Base-by-base conservation (phyloP, 2,113 vertebrate genomes). In the Psettodes erumei region DNA sequence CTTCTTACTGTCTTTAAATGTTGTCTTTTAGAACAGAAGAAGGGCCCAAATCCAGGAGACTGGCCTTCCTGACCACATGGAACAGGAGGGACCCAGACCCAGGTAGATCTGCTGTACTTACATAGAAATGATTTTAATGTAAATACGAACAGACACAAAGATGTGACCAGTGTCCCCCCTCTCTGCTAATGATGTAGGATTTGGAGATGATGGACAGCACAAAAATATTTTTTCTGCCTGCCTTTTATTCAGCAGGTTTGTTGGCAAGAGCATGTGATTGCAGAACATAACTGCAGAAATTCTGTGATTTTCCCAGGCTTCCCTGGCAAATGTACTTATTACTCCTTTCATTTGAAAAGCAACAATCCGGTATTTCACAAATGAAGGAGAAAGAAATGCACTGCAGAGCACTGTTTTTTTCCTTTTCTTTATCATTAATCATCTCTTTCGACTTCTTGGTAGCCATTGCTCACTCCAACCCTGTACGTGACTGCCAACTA, bases 11-110 rank as follows among this genome's bases (percentile, higher is more conserved):
- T 40, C 18, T 53, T 70, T 77, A 2, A 18, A 37, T 21, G 45
- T 13, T 76, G 21, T 63, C 23, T 91, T 86, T 1, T 82, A 99
- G 97, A 92, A 95, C 76, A 0, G 95, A 96, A 0, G 96, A 97
- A 1, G 92, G 84, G 1, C 90, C 92, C 30, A 98, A 94, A 93
- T 95, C 95, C 1, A 94, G 95, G 83, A 92, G 89, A 47, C 93
- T 97, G 75, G 92, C 95, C 32, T 96, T 99, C 80, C 95, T 98
- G 71, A 94, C 95, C 28, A 97, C 94, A 1, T 96, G 95, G 93
- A 95, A 75, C 85, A 95, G 95, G 78, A 88, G 95, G n/a, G 95
- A 96, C 68, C 90, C 93, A 0, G 97, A 98, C 60, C 54, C 96
- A 94, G 97, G 98, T 99, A 77, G 1, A 12, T 42, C 66, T 40